Evolutionary conservation across 2,113 vertebrate species (phyloP).

Genomic region (Donacobius atricapilla): DNA sequence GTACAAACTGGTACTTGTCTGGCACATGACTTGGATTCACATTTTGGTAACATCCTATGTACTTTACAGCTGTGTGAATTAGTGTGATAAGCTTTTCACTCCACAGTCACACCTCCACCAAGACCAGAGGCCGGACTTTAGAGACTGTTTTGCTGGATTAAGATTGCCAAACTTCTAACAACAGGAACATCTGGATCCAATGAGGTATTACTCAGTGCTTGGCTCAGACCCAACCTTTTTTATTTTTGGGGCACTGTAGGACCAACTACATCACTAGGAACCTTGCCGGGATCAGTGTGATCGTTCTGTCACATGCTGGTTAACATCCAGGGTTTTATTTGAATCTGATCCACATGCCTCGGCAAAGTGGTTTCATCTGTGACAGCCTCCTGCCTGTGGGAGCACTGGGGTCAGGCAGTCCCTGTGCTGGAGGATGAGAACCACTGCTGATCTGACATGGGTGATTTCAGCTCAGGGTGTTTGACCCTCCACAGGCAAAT

Average conservation of each 20-base stretch:
- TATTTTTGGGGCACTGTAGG: slow-evolving; percentile 22
- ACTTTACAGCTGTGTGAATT: neutral
- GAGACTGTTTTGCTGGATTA: neutral
- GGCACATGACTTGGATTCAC: neutral
- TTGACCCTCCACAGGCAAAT: neutral
- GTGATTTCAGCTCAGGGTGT: neutral
- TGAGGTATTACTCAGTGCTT: slow-evolving; percentile 28
- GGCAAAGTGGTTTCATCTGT: slow-evolving; percentile 57
- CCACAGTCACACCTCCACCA: neutral
- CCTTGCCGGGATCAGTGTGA: slow-evolving; percentile 60
- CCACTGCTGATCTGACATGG: neutral
- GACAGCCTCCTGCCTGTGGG: neutral
- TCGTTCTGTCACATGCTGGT: slow-evolving; percentile 40
- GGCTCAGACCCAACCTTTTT: slow-evolving; percentile 33
- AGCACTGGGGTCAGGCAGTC: accelerated
- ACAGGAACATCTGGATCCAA: slow-evolving; percentile 58
- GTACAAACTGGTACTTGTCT: neutral
- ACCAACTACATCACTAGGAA: slow-evolving; percentile 39
- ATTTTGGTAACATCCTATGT: neutral
- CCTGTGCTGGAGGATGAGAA: neutral
- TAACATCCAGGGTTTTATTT: slow-evolving; percentile 49
- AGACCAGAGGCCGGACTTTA: neutral
- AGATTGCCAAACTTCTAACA: neutral
- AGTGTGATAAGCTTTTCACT: neutral
- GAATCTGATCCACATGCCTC: slow-evolving; percentile 43